Evolutionary conservation across 2,113 vertebrate genomes (phyloP).

Genomic region (Lichenostomus cassidix): DNA sequence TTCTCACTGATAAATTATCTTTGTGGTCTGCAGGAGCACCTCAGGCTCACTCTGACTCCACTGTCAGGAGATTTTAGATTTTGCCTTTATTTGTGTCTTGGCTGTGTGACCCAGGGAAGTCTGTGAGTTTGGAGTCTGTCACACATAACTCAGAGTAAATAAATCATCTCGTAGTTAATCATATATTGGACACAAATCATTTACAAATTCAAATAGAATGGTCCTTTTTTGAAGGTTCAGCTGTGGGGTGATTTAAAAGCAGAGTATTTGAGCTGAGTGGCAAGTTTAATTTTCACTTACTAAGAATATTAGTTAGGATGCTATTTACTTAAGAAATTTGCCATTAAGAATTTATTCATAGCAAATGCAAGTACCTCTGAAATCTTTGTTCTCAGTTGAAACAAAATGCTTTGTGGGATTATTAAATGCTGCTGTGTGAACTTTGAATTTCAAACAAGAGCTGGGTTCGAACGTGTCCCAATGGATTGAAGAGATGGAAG

Average conservation of each 20-base stretch:
- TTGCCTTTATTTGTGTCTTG: neutral
- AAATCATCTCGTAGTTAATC: neutral
- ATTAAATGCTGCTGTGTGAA: neutral
- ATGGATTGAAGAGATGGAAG: neutral
- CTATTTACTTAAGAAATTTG: neutral
- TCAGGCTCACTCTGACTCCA: neutral
- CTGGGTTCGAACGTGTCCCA: neutral
- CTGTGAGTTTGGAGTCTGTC: neutral
- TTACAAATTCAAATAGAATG: neutral
- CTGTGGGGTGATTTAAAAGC: neutral
- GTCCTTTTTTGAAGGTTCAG: neutral
- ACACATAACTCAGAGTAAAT: neutral
- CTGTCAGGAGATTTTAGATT: neutral
- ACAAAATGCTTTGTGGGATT: neutral
- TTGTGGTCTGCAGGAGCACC: neutral
- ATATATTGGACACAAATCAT: neutral
- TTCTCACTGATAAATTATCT: accelerated
- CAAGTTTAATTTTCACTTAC: constrained; percentile 11
- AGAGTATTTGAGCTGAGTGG: neutral
- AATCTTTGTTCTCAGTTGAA: constrained; percentile 21
- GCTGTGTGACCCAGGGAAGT: neutral
- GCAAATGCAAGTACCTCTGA: neutral
- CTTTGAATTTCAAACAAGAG: neutral
- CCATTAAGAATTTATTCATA: neutral
- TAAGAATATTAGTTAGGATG: neutral